Evolutionary conservation across 2,888 invertebrate species (phyloP), one percentile per base, ranked within the genome.

Genomic region (Arenicola marina): DNA sequence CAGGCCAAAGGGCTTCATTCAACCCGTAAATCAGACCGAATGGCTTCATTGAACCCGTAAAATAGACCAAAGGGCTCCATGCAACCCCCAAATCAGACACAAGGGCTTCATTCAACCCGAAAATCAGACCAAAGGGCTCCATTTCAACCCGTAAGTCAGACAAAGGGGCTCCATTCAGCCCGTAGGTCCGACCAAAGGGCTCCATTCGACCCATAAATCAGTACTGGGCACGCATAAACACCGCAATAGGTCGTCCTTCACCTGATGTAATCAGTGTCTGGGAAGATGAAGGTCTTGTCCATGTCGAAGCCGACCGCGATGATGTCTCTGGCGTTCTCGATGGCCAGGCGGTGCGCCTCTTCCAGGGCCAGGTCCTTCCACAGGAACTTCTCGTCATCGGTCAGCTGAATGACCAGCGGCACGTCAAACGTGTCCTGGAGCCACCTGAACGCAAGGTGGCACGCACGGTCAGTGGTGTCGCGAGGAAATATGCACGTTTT

Each of bases 331-430:
- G 94, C 92, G 85, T 99, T 99, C 79, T 93, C 92, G 69, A 88
- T 87, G 0, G 94, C 91, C 85, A 98, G 87, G 67, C 83, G 88
- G 59, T 91, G 88, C 0, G 93, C 91, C 69, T 94, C 92, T 72
- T 96, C 95, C 7, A 97, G 82, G 73, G 90, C 90, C 57, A 99
- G 86, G 80, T 97, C 94, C 81, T 91, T 95, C 98, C 99, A 99
- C 75, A 99, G 86, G 2, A 90, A 92, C 83, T 99, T 99, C 83
- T 99, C 99, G 83, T 99, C 99, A 78, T 99, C 99, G 0, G 98
- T 98, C 77, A 99, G 83, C 83, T 99, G 99, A 70, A 99, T 92
- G 0, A 99, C 90, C 26, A 99, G 85, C 0, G 97, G 96, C 1
- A 97, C 95, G 83, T 97, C 88, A 81, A 99, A 98, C 0, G 92